Evolutionary conservation across 2,888 invertebrate species (phyloP).

Genomic region (Mythimna pallens): DNA sequence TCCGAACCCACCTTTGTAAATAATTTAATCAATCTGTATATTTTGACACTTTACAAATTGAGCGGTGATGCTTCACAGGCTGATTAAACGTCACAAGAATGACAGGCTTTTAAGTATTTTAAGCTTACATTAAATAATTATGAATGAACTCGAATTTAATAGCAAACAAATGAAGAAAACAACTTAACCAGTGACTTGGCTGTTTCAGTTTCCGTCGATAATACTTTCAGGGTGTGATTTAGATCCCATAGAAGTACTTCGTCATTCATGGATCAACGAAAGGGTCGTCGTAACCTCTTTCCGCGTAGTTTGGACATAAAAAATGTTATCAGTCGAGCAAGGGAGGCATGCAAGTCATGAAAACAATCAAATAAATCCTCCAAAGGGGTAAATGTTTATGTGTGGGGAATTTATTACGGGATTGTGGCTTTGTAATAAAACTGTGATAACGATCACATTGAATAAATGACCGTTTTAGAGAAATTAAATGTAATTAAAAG

Average conservation of each 20-base stretch:
- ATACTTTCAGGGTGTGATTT: conserved; percentile 33
- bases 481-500: conserved; percentile 52
- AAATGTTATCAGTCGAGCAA: conserved; percentile 58
- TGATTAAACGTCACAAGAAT: conserved; percentile 63
- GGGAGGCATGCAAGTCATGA: conserved; percentile 69
- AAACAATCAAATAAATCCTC: conserved; percentile 71
- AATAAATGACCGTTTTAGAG: conserved; percentile 55
- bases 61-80: conserved; percentile 69
- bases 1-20: conserved; percentile 75
- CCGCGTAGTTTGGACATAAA: conserved; percentile 53
- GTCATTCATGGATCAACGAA: conserved; percentile 56
- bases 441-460: conserved; percentile 59
- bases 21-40: conserved; percentile 83
- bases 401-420: conserved; percentile 60
- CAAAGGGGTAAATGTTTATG: conserved; percentile 61
- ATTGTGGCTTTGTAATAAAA: conserved; percentile 62
- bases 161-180: conserved; percentile 29
- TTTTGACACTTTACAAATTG: conserved; percentile 81
- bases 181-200: conserved; percentile 5
- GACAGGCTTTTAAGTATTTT: conserved; percentile 60
- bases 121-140: conserved; percentile 42
- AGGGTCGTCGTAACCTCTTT: conserved; percentile 55
- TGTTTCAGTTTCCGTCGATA: conserved; percentile 30
- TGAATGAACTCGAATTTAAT: conserved; percentile 28
- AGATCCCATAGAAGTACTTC: conserved; percentile 51